Evolutionary conservation across 2,797 vertebrate species (phyloP), one percentile per base, ranked within the genome.

Genomic region (Malacoraja senta): DNA sequence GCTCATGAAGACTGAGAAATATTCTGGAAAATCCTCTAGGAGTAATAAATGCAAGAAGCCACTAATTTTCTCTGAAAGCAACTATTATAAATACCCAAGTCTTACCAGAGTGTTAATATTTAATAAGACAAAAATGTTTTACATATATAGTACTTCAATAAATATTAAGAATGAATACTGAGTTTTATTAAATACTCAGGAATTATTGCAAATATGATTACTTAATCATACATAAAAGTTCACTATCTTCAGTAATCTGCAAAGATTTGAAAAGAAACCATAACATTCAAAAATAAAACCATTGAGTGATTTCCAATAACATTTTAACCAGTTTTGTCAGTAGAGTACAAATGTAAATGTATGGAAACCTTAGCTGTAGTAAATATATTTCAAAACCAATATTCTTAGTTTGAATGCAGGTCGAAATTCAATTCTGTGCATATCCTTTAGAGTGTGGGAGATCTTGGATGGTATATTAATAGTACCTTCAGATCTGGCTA

Each of bases 101-200:
- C 38, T 92, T 58, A 58, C 71, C 17, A 4, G 13, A 92, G 26
- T 58, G 90, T 92, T 92, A 92, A 92, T 92, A 92, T 92, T 92
- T 92, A 92, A 74, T 92, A 92, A 71, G 88, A 76, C 90, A 58
- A 92, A n/a, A 92, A 92, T 76, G 90, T 92, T 92, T 92, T 92
- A 92, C 71, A 76, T 92, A 92, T 92, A 92, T 92, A 92, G 71
- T 92, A 92, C 38, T 92, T 92, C 90, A 92, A 92, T 76, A 92
- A 92, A 92, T 92, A 92, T 76, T 76, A 76, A 76, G 24, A 76
- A 72, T 38, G 38, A 74, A 26, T 29, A 92, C 35, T 17, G 38
- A 76, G 63, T 88, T 68, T 88, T 88, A 88, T 88, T 88, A 92
- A 92, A 76, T 92, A 92, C 90, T 76, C 24, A 58, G 63, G n/a